Evolutionary conservation across 2,888 invertebrate species (phyloP).

Genomic region (Trachelus stipa): DNA sequence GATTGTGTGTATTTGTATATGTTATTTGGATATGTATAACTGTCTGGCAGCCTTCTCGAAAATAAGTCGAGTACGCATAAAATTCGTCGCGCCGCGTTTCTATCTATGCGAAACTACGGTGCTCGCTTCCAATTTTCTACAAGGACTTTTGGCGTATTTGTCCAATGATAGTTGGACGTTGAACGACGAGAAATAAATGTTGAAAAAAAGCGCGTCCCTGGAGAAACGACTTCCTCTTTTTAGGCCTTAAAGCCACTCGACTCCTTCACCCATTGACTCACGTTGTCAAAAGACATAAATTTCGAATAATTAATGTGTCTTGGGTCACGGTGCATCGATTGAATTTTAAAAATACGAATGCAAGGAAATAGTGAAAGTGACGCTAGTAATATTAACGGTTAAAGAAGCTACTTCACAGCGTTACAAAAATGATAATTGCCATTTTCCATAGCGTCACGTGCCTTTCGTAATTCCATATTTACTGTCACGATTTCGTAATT

Average conservation of each 20-base stretch:
- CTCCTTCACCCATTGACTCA: background rate
- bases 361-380: background rate
- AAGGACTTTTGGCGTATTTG: background rate
- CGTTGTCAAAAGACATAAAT: background rate
- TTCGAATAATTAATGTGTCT: background rate
- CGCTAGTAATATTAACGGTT: background rate
- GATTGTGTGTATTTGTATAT: background rate
- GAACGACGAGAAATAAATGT: background rate
- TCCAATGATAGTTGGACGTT: background rate
- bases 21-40: background rate
- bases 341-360: background rate
- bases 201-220: background rate
- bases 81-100: background rate
- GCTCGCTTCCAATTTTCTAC: constrained; percentile 6
- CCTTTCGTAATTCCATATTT: background rate
- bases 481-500: background rate
- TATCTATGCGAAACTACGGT: background rate
- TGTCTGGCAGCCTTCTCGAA: background rate
- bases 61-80: background rate
- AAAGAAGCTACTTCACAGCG: background rate
- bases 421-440: background rate
- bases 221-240: background rate
- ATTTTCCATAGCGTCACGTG: background rate
- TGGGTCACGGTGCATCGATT: background rate
- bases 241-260: background rate